Conservation (phyloP, 2,888 invertebrate genomes). For the Pheosia tremula region DNA sequence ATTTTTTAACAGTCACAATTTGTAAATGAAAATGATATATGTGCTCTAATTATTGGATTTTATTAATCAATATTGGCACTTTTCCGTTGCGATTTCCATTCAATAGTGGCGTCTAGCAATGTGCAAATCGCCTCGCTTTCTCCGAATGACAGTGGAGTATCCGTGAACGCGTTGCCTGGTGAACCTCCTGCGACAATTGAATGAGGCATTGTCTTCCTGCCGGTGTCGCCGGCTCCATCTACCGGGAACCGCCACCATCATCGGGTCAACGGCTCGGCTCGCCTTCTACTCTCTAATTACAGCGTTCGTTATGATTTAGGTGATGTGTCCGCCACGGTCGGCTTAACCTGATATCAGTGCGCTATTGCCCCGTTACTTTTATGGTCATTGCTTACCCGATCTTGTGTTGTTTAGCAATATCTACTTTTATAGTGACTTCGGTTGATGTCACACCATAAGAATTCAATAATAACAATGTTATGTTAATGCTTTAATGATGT, state of each 20-base stretch:
- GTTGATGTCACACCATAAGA: neutral
- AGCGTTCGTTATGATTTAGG: conserved; percentile 55
- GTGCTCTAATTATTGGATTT: neutral
- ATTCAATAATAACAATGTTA: neutral
- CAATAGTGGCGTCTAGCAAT: neutral
- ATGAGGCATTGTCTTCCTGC: conserved; percentile 50
- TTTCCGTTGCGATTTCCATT: neutral
- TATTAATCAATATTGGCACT: neutral
- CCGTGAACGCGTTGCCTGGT: conserved; percentile 24
- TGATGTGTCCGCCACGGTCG: conserved; percentile 40
- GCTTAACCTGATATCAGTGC: conserved; percentile 21
- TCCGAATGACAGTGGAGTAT: conserved; percentile 31
- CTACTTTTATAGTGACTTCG: conserved; percentile 5
- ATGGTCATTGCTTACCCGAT: conserved; percentile 32
- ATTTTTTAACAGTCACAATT: no score
- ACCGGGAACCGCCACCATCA: conserved; percentile 35
- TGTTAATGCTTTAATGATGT: no score
- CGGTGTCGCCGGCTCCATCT: conserved; percentile 41
- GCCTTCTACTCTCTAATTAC: conserved; percentile 44
- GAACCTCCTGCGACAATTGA: conserved; percentile 45
- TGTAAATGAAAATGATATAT: neutral
- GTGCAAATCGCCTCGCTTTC: conserved; percentile 21
- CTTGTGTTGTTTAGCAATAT: conserved; percentile 23
- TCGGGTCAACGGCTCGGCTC: conserved; percentile 39
- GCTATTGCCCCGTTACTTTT: conserved; percentile 36